These are phyloP conservation scores for Empis stercorea DNA, from an alignment of 2,888 invertebrate species.

Conservation along the genomic window DNA sequence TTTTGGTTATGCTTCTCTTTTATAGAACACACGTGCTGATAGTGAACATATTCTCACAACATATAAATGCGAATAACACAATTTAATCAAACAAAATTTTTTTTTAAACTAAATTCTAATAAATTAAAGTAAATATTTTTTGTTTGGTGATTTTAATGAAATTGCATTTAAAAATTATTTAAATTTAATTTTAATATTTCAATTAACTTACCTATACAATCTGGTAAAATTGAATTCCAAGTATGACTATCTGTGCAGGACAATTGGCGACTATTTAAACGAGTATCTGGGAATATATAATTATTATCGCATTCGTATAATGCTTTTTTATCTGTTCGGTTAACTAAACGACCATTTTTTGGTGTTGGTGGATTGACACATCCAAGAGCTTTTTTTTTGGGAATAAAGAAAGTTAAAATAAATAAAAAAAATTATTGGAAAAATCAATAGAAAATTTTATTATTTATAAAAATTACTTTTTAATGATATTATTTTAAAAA, in stretches of 20 bases:
- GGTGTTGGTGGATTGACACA: conserved; percentile 53
- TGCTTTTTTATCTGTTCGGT: conserved; percentile 49
- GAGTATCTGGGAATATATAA: conserved; percentile 54
- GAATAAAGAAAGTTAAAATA: too few relatives aligned
- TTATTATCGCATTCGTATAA: conserved; percentile 58
- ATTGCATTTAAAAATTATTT: background rate
- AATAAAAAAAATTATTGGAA: background rate
- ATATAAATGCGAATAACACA: too few relatives aligned
- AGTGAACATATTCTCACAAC: too few relatives aligned
- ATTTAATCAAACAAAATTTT: too few relatives aligned
- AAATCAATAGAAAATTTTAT: background rate
- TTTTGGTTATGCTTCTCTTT: too few relatives aligned
- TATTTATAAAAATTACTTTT: background rate
- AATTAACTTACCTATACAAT: conserved; percentile 48
- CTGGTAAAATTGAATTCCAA: conserved; percentile 51
- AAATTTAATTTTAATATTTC: background rate
- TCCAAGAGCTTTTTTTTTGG: conserved; percentile 43
- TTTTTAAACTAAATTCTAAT: too few relatives aligned
- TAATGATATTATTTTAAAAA: background rate
- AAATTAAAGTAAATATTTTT: too few relatives aligned
- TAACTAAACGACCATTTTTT: conserved; percentile 52
- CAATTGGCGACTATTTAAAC: conserved; percentile 44
- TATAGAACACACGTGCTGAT: too few relatives aligned
- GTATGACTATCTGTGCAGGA: conserved; percentile 50
- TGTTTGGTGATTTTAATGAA: background rate